Conservation (phyloP, 2,888 invertebrate genomes). For the Lasioglossum villosulum region DNA sequence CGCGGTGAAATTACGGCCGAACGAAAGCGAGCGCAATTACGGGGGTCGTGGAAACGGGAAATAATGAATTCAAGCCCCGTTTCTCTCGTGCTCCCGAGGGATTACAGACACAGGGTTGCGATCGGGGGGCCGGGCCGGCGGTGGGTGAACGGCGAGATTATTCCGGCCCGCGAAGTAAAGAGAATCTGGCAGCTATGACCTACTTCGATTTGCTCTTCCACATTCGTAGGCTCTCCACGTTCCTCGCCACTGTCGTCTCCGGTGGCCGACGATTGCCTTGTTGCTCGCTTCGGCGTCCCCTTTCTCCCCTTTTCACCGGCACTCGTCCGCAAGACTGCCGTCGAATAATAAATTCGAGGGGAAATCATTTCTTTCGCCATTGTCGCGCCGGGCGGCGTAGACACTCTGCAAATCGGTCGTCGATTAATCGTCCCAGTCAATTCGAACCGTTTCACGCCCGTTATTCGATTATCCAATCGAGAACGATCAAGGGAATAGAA, state of each 20-base stretch:
- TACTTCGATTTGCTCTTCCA: constrained; percentile 65
- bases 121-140: constrained; percentile 15
- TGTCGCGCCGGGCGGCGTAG: not conserved
- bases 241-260: constrained; percentile 40
- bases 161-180: constrained; percentile 57
- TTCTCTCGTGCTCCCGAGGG: constrained; percentile 51
- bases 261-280: constrained; percentile 32
- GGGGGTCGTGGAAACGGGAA: constrained; percentile 67
- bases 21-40: constrained; percentile 68
- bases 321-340: constrained; percentile 9
- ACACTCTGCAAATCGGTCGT: not conserved
- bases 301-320: constrained; percentile 4
- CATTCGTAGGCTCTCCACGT: constrained; percentile 51
- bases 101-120: not conserved
- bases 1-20: constrained; percentile 62
- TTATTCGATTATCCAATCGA: not conserved
- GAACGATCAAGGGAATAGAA: not conserved
- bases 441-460: not conserved
- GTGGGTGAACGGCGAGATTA: constrained; percentile 46
- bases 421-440: not conserved
- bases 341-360: constrained; percentile 48
- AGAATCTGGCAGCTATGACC: constrained; percentile 71
- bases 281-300: constrained; percentile 27
- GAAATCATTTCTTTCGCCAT: constrained; percentile 46
- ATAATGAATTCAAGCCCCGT: constrained; percentile 74